These are phyloP conservation scores for Piliocolobus tephrosceles DNA, from an alignment of 2,113 vertebrate species.

Conservation along the genomic window DNA sequence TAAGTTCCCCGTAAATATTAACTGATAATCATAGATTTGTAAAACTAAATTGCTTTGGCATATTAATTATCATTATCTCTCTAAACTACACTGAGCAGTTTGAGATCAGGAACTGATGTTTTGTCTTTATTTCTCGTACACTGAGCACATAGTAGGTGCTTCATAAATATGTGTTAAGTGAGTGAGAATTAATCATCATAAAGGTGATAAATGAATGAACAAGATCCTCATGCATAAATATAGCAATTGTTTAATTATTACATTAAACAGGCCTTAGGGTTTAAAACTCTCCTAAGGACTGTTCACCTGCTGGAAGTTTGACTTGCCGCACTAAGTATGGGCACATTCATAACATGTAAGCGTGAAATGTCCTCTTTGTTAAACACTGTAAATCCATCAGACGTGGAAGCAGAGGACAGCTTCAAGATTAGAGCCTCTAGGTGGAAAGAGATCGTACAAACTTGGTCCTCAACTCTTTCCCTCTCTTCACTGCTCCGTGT, in stretches of 20 bases:
- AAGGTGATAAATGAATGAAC: not conserved
- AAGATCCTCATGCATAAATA: not conserved
- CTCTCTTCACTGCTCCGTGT: not conserved
- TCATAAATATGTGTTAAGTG: not conserved
- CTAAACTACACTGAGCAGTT: not conserved
- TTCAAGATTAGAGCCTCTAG: not conserved
- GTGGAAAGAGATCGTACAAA: not conserved
- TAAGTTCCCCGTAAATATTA: constrained; percentile 8
- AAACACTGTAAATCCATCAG: not conserved
- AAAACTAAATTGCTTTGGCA: not conserved
- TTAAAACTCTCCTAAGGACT: not conserved
- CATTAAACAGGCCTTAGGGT: not conserved
- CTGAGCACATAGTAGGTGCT: not conserved
- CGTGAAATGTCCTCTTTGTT: not conserved
- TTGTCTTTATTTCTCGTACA: not conserved
- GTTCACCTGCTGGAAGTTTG: not conserved
- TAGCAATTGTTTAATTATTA: not conserved
- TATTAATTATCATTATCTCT: not conserved
- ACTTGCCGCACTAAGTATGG: not conserved
- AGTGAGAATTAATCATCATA: not conserved
- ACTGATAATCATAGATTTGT: not conserved
- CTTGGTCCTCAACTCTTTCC: not conserved
- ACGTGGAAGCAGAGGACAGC: not conserved
- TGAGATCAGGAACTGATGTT: not conserved
- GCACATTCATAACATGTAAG: not conserved